Evolutionary conservation across 1,140 invertebrate species (phyloP), one percentile per base, ranked within the genome.

Genomic region (Dreissena rostriformis): DNA sequence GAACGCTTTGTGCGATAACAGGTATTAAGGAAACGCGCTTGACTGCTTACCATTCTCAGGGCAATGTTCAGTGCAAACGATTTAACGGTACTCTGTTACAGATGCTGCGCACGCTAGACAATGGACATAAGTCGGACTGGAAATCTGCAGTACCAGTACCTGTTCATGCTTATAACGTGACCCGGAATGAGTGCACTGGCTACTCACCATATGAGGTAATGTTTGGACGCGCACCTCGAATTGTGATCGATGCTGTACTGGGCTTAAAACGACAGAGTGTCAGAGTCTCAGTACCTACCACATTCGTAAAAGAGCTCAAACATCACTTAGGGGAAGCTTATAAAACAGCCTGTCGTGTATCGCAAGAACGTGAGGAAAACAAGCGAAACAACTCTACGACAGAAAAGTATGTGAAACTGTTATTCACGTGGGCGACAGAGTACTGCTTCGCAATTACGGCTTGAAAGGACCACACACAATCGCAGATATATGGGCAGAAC

Each of bases 81-180:
- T 77, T 65, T 28, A 77, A 77, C 26, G 11, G 11, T 12, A 39
- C 61, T 28, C 29, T 77, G 19, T 51, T 65, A 22, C 11, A 65
- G 17, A 77, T 65, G 74, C 22, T 72, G 12, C 24, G 70, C 14
- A 72, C 70, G 10, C 29, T 72, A 14, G 8, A 24, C 8, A 65
- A 65, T 12, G 26, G 57, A 7, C 49, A 22, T 17, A 75, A 75
- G 28, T 8, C 49, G 12, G 72, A 75, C 24, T 75, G 53, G 52
- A 75, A 75, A 26, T 53, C 72, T 10, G 49, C 49, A 8, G 28
- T 75, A 15, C 39, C 70, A 10, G 15, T 15, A 15, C 28, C 79
- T 12, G 66, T 84, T 8, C 76, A 79, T 67, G 66, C 74, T 6
- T 84, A 70, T 53, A 84, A 84, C 63, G 67, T 19, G 26, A 84